phyloP scores from a whole-genome alignment of 2,113 vertebrate genomes.

The Pimephales promelas region DNA sequence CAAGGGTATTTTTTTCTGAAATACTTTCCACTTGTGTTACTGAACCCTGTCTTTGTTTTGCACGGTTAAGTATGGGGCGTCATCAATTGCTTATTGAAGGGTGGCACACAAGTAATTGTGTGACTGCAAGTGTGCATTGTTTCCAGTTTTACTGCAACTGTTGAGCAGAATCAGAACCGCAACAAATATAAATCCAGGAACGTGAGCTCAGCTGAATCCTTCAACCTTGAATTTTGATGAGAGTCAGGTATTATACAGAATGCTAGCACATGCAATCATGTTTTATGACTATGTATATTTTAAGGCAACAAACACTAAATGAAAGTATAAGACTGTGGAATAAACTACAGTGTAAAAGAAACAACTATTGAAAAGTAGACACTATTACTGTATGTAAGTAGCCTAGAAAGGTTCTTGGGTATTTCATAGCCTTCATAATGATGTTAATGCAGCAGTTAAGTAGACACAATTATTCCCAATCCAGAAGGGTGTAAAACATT shows the following conservation, averaged over 20 bases:
- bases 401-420: not conserved
- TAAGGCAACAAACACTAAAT: not conserved
- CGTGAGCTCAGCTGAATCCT: not conserved
- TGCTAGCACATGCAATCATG: not conserved
- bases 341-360: not conserved
- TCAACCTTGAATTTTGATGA: constrained; percentile 12
- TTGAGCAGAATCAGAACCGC: constrained; percentile 24
- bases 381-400: not conserved
- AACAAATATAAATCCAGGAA: constrained; percentile 29
- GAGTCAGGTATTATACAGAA: not conserved
- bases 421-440: not conserved
- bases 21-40: constrained; percentile 33
- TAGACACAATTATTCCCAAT: constrained; percentile 4
- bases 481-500: not conserved
- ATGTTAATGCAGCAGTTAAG: constrained; percentile 12
- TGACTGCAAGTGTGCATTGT: constrained; percentile 34
- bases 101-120: constrained; percentile 29
- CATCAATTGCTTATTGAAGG: constrained; percentile 24
- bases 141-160: constrained; percentile 35
- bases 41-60: constrained; percentile 36
- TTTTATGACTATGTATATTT: not conserved
- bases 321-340: not conserved
- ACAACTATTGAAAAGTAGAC: not conserved
- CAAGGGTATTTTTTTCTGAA: not conserved
- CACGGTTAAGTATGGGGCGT: not conserved